A percentile compares a stretch with the other conserved stretches of the same genome.
Evolutionary conservation across 1,140 invertebrate species (phyloP).

Genomic region (Pantala flavescens): DNA sequence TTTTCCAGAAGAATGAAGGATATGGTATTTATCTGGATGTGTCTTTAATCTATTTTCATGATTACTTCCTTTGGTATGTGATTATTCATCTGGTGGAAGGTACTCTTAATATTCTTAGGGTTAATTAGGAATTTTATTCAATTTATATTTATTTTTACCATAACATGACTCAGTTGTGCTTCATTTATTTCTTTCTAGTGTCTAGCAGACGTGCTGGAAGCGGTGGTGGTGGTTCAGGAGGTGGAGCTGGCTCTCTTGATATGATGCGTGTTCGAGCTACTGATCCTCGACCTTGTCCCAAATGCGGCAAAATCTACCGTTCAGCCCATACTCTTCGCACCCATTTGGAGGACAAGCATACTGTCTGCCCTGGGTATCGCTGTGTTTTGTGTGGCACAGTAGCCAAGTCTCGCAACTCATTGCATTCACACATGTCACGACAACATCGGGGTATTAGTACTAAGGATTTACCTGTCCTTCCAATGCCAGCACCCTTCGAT

Average conservation of each 20-base stretch:
- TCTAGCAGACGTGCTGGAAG: not conserved
- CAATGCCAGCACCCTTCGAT: conserved; percentile 83
- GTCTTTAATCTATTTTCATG: too few relatives aligned
- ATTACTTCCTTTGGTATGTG: too few relatives aligned
- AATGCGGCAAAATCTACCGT: conserved; percentile 85
- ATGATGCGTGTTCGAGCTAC: conserved; percentile 77
- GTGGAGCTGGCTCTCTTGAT: conserved; percentile 40
- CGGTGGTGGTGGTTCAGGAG: not conserved
- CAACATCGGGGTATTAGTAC: conserved; percentile 85
- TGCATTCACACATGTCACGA: conserved; percentile 85
- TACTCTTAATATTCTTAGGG: too few relatives aligned
- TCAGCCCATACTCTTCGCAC: conserved; percentile 81
- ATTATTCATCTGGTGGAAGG: too few relatives aligned
- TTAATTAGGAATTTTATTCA: too few relatives aligned
- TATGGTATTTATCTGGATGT: too few relatives aligned
- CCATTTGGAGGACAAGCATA: conserved; percentile 85
- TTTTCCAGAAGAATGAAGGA: too few relatives aligned
- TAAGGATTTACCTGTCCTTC: conserved; percentile 78
- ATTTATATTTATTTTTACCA: too few relatives aligned
- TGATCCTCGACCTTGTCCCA: conserved; percentile 80
- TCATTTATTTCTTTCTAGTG: not conserved
- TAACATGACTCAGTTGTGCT: too few relatives aligned
- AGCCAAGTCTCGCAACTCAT: conserved; percentile 78
- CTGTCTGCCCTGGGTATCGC: conserved; percentile 79
- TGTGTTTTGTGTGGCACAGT: conserved; percentile 86